phyloP scores from a whole-genome alignment of 2,888 invertebrate species.

The Ophion ventricosus region DNA sequence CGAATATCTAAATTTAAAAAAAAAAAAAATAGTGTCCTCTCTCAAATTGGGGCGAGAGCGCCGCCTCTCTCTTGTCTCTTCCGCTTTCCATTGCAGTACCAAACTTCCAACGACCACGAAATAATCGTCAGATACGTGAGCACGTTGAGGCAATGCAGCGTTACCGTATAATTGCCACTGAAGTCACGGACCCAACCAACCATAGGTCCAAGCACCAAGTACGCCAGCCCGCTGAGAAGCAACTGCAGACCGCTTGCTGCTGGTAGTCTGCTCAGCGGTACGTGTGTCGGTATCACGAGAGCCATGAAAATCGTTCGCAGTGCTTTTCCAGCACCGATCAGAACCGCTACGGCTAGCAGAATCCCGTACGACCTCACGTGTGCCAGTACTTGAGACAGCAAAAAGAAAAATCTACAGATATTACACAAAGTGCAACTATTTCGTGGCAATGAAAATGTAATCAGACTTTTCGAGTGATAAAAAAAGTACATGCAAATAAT shows the following conservation, averaged over 20 bases:
- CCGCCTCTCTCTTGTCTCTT: not conserved
- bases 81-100: conserved; percentile 68
- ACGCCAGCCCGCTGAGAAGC: conserved; percentile 87
- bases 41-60: conserved; percentile 14
- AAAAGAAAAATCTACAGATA: conserved; percentile 42
- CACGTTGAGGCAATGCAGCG: conserved; percentile 87
- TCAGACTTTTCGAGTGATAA: too few species aligned
- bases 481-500: too few species aligned
- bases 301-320: conserved; percentile 90
- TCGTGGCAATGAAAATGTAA: too few species aligned
- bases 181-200: conserved; percentile 88
- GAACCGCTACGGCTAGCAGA: conserved; percentile 86
- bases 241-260: conserved; percentile 89
- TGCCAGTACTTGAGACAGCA: conserved; percentile 85
- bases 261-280: conserved; percentile 88
- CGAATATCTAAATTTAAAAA: not conserved
- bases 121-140: conserved; percentile 87
- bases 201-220: conserved; percentile 87
- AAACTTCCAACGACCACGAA: conserved; percentile 87
- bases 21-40: not conserved
- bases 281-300: conserved; percentile 89
- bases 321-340: conserved; percentile 89
- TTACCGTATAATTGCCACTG: conserved; percentile 85
- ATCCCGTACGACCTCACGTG: conserved; percentile 85
- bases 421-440: too few species aligned